Percentiles rank a stretch among this genome's conserved stretches.
phyloP scores from a whole-genome alignment of 1,140 invertebrate species.

The Pissodes strobi region DNA sequence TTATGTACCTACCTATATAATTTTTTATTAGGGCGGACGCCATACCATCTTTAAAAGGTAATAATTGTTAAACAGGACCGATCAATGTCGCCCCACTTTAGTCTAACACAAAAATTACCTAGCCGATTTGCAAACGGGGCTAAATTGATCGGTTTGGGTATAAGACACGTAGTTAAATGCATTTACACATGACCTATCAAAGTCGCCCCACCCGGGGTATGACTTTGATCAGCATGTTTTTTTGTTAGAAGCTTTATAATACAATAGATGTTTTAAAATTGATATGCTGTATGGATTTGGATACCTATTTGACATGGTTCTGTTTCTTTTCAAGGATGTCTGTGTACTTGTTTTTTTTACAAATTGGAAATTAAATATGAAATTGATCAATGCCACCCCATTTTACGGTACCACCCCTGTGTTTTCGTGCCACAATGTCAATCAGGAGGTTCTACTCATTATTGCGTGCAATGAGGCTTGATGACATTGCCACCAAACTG shows the following conservation, averaged over 20 bases:
- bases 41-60: neutral
- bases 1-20: neutral
- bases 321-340: neutral
- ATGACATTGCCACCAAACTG: too few relatives aligned
- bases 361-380: neutral
- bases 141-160: neutral
- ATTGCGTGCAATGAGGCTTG: too few relatives aligned
- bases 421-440: too few relatives aligned
- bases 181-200: neutral
- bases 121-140: conserved; percentile 2
- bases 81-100: conserved; percentile 3
- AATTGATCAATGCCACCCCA: neutral
- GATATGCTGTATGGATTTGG: neutral
- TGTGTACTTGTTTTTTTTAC: neutral
- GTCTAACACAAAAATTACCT: neutral
- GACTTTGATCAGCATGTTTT: too few relatives aligned
- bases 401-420: too few relatives aligned
- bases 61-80: neutral
- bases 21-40: neutral
- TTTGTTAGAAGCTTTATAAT: too few relatives aligned
- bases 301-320: neutral
- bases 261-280: neutral
- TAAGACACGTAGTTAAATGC: neutral
- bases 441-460: too few relatives aligned
- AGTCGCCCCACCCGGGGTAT: too few relatives aligned